phyloP scores from a whole-genome alignment of 2,797 vertebrate genomes.

The Hybognathus amarus region DNA sequence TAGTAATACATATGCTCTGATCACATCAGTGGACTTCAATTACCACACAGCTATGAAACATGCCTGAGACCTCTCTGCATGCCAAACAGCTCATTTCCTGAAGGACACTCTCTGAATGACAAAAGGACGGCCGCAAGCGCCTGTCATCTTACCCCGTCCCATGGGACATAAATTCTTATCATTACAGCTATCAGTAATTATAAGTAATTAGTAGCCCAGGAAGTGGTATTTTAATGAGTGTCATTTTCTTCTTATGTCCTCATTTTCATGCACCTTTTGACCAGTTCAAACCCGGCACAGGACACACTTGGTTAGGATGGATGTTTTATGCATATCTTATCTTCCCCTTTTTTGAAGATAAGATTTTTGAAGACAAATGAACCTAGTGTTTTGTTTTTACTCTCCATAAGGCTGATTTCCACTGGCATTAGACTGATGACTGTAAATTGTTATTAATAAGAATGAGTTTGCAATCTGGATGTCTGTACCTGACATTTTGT shows the following conservation, averaged over 20 bases:
- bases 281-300: constrained; percentile 15
- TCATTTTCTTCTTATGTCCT: constrained; percentile 35
- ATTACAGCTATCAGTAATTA: constrained; percentile 42
- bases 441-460: background rate
- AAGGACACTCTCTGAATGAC: constrained; percentile 68
- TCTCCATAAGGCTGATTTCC: constrained; percentile 6
- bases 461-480: constrained; percentile 8
- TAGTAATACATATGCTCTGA: constrained; percentile 71
- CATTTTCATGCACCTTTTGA: constrained; percentile 7
- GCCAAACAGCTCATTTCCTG: constrained; percentile 73
- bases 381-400: constrained; percentile 24
- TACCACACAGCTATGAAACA: constrained; percentile 66
- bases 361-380: too few species aligned
- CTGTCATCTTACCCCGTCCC: constrained; percentile 5
- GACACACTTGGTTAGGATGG: constrained; percentile 11
- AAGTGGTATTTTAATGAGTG: constrained; percentile 43
- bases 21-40: constrained; percentile 71
- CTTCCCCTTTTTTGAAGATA: too few species aligned
- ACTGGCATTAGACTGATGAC: background rate
- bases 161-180: constrained; percentile 12
- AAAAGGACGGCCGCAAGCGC: constrained; percentile 64
- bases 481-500: constrained; percentile 37
- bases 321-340: constrained; percentile 28
- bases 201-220: constrained; percentile 63
- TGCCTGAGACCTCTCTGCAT: constrained; percentile 65